Conservation (phyloP, 2,888 invertebrate species). For the Drosophila nigritarsus region DNA sequence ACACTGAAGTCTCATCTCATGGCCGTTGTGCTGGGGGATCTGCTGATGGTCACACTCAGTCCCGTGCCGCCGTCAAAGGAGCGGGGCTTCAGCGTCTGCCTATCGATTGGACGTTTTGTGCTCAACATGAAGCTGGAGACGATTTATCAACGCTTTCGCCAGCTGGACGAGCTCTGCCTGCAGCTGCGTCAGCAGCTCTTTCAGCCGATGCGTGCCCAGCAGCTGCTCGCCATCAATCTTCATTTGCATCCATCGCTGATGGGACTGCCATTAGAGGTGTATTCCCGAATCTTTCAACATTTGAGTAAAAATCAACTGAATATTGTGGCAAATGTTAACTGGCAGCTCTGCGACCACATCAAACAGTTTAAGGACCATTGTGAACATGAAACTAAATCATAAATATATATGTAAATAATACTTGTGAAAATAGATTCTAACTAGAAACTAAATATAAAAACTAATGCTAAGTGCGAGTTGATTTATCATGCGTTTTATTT, state of each 20-base stretch:
- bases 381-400: background rate
- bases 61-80: conserved; percentile 59
- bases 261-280: conserved; percentile 81
- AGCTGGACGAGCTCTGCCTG: conserved; percentile 85
- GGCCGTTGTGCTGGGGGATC: conserved; percentile 80
- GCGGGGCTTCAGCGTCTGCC: conserved; percentile 78
- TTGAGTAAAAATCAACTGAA: conserved; percentile 70
- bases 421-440: background rate
- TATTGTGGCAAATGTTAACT: conserved; percentile 78
- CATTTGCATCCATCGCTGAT: conserved; percentile 83
- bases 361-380: conserved; percentile 45
- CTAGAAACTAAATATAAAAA: conserved; percentile 3
- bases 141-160: conserved; percentile 73
- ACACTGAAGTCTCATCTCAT: conserved; percentile 58
- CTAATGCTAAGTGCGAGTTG: background rate
- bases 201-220: conserved; percentile 86
- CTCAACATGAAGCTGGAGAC: conserved; percentile 68
- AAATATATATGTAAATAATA: background rate
- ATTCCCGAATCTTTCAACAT: conserved; percentile 71
- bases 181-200: conserved; percentile 87
- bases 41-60: conserved; percentile 78
- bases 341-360: conserved; percentile 47
- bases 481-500: conserved; percentile 5
- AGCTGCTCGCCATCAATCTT: conserved; percentile 83
- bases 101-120: conserved; percentile 82